A percentile compares a stretch with the other conserved stretches of the same genome.
Evolutionary conservation across 1,140 invertebrate genomes (phyloP).

Genomic region (Tachypleus tridentatus): DNA sequence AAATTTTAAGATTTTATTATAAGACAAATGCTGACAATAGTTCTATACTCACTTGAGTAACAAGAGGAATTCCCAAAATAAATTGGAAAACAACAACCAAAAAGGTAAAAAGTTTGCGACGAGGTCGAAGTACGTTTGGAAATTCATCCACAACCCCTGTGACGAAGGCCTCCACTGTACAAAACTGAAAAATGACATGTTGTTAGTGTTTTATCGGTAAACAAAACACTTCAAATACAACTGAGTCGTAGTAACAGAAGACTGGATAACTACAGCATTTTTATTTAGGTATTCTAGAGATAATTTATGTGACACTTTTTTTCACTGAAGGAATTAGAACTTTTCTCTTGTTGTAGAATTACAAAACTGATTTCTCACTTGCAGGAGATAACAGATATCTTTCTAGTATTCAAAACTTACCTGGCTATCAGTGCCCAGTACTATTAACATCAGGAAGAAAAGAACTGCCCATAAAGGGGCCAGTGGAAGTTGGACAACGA

Average conservation of each 20-base stretch:
- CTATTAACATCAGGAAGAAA: conserved; percentile 83
- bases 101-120: conserved; percentile 27
- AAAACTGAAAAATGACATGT: conserved; percentile 18
- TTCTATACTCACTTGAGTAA: conserved; percentile 30
- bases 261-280: too few relatives aligned
- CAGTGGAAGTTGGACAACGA: conserved; percentile 74
- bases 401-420: conserved; percentile 37
- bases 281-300: too few relatives aligned
- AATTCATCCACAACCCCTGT: conserved; percentile 50
- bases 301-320: too few relatives aligned
- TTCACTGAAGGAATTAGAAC: too few relatives aligned
- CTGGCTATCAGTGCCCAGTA: conserved; percentile 80
- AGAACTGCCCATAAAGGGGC: conserved; percentile 71
- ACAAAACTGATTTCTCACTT: too few relatives aligned
- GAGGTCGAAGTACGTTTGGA: conserved; percentile 38
- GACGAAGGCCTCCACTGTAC: conserved; percentile 46
- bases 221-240: too few relatives aligned
- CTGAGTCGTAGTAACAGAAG: too few relatives aligned
- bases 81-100: conserved; percentile 34
- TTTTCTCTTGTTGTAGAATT: too few relatives aligned
- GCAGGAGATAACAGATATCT: too few relatives aligned
- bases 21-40: too few relatives aligned
- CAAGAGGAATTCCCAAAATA: conserved; percentile 36
- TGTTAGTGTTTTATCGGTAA: too few relatives aligned
- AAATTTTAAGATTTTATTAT: too few relatives aligned